Evolutionary conservation across 1,140 invertebrate genomes (phyloP).

Genomic region (Paraescarpia echinospica): DNA sequence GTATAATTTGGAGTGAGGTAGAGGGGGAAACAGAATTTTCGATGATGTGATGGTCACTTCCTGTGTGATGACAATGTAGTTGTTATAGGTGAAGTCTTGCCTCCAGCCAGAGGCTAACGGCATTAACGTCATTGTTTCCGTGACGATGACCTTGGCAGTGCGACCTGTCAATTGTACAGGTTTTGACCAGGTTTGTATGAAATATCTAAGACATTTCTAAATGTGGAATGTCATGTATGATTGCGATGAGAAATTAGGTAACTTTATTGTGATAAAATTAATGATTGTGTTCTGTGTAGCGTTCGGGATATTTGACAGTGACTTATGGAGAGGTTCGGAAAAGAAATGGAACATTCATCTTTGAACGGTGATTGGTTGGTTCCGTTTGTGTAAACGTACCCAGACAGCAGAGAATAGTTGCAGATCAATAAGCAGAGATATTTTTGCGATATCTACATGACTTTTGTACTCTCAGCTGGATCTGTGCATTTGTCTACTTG

Average conservation of each 20-base stretch:
- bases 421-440: no score
- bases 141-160: neutral
- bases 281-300: neutral
- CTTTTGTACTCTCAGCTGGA: no score
- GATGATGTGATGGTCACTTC: neutral
- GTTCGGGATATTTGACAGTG: no score
- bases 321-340: no score
- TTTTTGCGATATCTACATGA: no score
- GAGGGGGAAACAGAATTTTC: neutral
- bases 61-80: neutral
- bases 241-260: neutral
- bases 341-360: no score
- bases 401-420: no score
- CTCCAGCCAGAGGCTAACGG: neutral
- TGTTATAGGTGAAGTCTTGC: neutral
- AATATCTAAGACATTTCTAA: neutral
- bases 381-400: no score
- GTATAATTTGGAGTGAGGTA: neutral
- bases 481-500: neutral
- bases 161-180: neutral
- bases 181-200: neutral
- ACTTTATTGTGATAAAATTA: neutral
- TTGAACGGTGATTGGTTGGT: no score
- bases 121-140: neutral
- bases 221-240: neutral